phyloP scores from a whole-genome alignment of 2,113 vertebrate genomes.

The Piaya cayana region DNA sequence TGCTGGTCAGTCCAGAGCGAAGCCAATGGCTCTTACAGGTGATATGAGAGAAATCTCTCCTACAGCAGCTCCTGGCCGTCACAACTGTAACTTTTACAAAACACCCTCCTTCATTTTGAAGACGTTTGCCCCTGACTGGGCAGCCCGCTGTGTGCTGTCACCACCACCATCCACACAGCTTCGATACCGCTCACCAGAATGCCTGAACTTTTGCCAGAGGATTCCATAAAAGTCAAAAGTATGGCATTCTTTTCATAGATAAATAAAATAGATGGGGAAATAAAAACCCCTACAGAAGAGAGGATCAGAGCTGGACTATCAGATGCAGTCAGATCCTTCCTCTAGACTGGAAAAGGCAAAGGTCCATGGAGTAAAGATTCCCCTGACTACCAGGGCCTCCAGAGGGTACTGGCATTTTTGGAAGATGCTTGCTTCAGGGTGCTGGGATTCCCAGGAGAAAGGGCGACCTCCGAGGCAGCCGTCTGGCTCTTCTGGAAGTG shows the following conservation, averaged over 20 bases:
- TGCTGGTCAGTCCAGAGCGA: neutral
- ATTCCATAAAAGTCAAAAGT: neutral
- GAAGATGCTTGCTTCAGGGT: neutral
- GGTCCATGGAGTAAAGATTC: neutral
- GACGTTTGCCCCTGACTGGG: neutral
- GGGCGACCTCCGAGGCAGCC: neutral
- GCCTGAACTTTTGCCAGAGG: neutral
- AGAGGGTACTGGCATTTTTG: constrained; percentile 1
- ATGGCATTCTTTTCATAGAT: neutral
- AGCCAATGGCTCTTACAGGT: constrained; percentile 19
- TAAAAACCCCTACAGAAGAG: constrained; percentile 49
- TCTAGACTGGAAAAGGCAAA: constrained; percentile 35
- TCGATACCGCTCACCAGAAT: neutral
- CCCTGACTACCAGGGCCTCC: constrained; percentile 74
- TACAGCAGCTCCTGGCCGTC: neutral
- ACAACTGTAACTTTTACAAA: neutral
- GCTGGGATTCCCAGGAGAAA: neutral
- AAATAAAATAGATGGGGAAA: neutral
- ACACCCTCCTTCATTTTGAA: constrained; percentile 13
- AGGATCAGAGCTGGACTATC: constrained; percentile 33
- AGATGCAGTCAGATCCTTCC: constrained; percentile 46
- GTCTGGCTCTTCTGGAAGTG: constrained; percentile 63
- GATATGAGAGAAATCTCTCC: neutral
- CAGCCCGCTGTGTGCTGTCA: neutral
- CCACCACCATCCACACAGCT: neutral